A percentile compares a stretch with the other conserved stretches of the same genome.
Conservation (phyloP, 1,140 invertebrate species). For the Drosophila suzukii region DNA sequence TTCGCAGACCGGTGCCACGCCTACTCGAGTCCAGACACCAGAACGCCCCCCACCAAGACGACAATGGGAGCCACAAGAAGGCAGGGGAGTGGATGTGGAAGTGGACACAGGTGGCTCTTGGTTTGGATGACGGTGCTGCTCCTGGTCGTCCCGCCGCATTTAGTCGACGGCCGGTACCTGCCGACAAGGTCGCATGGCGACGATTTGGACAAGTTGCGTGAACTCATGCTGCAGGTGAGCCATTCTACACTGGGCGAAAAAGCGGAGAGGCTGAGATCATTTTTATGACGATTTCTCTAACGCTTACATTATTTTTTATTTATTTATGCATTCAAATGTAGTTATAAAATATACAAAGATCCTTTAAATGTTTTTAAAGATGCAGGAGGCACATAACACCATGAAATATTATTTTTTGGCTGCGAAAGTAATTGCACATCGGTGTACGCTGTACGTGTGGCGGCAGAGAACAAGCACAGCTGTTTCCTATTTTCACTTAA, state of each 20-base stretch:
- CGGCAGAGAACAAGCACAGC: too few species aligned
- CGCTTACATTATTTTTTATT: not conserved
- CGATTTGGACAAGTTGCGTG: slow-evolving; percentile 86
- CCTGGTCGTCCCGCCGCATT: slow-evolving; percentile 62
- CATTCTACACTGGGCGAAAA: slow-evolving; percentile 15
- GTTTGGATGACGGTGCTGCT: slow-evolving; percentile 64
- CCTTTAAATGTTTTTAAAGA: not conserved
- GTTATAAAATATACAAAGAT: too few species aligned
- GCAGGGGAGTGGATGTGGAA: slow-evolving; percentile 19
- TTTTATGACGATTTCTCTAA: not conserved
- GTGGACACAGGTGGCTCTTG: slow-evolving; percentile 51
- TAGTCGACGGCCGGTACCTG: slow-evolving; percentile 85
- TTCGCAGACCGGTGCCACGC: slow-evolving; percentile 24
- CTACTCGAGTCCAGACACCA: slow-evolving; percentile 10
- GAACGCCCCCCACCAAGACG: slow-evolving; percentile 33
- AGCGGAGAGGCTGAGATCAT: not conserved
- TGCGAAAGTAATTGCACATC: too few species aligned
- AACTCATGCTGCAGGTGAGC: slow-evolving; percentile 87
- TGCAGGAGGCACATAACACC: too few species aligned
- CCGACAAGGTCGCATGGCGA: slow-evolving; percentile 86
- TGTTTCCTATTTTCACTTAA: too few species aligned
- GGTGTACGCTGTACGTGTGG: too few species aligned
- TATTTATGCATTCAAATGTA: too few species aligned
- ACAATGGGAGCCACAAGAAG: slow-evolving; percentile 32
- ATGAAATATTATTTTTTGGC: too few species aligned